Percentiles rank a stretch among this genome's conserved stretches.
Evolutionary conservation across 2,888 invertebrate species (phyloP).

Genomic region (Pachymerium ferrugineum): DNA sequence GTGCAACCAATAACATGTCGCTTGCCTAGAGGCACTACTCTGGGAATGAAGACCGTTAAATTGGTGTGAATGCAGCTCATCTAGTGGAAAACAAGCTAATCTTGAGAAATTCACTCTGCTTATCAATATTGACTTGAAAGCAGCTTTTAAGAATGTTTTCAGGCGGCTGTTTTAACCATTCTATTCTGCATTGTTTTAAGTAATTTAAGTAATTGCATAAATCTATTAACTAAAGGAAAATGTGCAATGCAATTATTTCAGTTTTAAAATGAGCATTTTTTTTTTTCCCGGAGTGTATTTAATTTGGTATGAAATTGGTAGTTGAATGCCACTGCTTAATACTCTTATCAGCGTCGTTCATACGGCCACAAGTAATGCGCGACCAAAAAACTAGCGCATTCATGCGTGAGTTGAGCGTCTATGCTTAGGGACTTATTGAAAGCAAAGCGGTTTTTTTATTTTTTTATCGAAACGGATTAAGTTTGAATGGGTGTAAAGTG

Average conservation of each 20-base stretch:
- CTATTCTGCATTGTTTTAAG: too few relatives aligned
- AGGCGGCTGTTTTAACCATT: too few relatives aligned
- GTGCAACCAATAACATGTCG: not conserved
- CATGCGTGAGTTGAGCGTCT: too few relatives aligned
- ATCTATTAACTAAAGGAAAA: too few relatives aligned
- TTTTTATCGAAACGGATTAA: not conserved
- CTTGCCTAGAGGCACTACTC: not conserved
- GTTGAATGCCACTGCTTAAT: not conserved
- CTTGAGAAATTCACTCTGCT: not conserved
- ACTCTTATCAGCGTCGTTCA: not conserved
- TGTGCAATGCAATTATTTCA: not conserved
- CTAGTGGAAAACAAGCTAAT: not conserved
- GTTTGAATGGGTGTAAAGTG: not conserved
- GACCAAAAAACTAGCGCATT: not conserved
- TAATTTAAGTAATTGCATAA: too few relatives aligned
- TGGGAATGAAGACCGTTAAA: not conserved
- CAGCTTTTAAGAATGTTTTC: too few relatives aligned
- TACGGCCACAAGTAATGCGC: not conserved
- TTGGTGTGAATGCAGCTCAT: not conserved
- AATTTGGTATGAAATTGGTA: not conserved
- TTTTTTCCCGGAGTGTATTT: not conserved
- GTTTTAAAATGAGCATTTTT: not conserved
- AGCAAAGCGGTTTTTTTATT: not conserved
- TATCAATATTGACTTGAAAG: too few relatives aligned
- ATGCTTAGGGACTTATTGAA: not conserved